Evolutionary conservation across 2,888 invertebrate species (phyloP), one percentile per base, ranked within the genome.

Genomic region (Hedya salicella): DNA sequence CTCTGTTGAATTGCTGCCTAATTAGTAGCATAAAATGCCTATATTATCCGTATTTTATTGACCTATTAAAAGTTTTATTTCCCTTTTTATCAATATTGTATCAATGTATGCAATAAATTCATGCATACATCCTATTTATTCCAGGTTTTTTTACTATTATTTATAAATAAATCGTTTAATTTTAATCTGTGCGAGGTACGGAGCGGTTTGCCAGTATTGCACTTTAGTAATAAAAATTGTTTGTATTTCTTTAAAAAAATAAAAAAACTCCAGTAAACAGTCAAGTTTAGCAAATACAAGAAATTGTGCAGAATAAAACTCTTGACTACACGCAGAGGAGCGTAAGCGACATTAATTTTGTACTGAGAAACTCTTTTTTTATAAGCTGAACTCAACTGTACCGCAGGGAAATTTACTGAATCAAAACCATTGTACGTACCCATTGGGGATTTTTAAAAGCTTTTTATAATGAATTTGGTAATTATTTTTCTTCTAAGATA

Each of bases 381-480:
- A 17, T 13, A 13, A 56, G 2, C 8, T n/a, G 17, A 62, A 40
- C n/a, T 11, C 52, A 48, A 60, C 16, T 40, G 19, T 44, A 60
- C 65, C 65, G 46, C 48, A 3, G 65, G 60, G 65, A 66, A 66
- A 66, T 66, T 48, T 48, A 21, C 30, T 30, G 40, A 53, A 53
- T 66, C 53, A 59, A 39, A 53, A 60, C 60, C 48, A 16, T 50
- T 50, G 46, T 60, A 19, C 16, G 1, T 16, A 39, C 21, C 32
- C 46, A 30, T 44, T 48, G 48, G 39, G 48, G 48, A 40, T 40
- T 32, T 39, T 36, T 39, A 42, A 46, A 53, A 61, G 53, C 48
- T 48, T 61, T 48, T 57, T 48, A 14, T 48, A 42, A 61, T 53
- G 14, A 50, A 39, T 65, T 48, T 53, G 13, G 19, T 57, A 25